Conservation (phyloP, 1,140 invertebrate species). For the Druon quercuslanigerum region DNA sequence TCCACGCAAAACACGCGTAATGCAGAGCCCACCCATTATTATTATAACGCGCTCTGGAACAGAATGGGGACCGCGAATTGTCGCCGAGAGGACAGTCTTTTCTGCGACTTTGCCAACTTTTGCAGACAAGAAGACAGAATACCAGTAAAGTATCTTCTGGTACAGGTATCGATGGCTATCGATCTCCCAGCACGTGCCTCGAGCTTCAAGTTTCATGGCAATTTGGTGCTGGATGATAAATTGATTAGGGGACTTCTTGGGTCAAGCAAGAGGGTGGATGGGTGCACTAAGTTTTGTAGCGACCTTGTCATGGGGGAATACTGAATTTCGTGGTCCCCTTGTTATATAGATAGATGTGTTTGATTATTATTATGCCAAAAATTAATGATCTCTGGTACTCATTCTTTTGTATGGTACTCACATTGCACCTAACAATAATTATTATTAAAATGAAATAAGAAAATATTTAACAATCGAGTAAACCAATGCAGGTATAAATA, state of each 20-base stretch:
- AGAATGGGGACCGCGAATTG: constrained; percentile 45
- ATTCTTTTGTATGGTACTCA: no score
- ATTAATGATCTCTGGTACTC: no score
- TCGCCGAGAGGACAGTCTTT: constrained; percentile 51
- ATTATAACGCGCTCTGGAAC: constrained; percentile 63
- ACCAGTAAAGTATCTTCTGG: no score
- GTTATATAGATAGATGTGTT: not conserved
- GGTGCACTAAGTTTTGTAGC: constrained; percentile 1
- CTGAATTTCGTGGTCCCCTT: not conserved
- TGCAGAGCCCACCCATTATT: constrained; percentile 56
- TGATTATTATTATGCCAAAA: not conserved
- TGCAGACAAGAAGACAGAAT: not conserved
- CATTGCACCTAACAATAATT: no score
- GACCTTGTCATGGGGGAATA: constrained; percentile 6
- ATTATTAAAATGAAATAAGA: no score
- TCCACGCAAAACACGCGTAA: constrained; percentile 52
- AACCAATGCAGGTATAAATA: no score
- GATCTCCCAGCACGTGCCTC: not conserved
- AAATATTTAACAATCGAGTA: no score
- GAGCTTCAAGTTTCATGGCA: not conserved
- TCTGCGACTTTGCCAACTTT: constrained; percentile 4
- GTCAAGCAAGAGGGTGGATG: not conserved
- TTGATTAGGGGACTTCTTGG: constrained; percentile 19
- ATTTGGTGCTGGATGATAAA: constrained; percentile 1
- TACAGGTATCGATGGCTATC: not conserved